A percentile compares a stretch with the other conserved stretches of the same genome.
These are phyloP conservation scores for Apotomis betuletana DNA, from an alignment of 2,888 invertebrate genomes.

Conservation along the genomic window DNA sequence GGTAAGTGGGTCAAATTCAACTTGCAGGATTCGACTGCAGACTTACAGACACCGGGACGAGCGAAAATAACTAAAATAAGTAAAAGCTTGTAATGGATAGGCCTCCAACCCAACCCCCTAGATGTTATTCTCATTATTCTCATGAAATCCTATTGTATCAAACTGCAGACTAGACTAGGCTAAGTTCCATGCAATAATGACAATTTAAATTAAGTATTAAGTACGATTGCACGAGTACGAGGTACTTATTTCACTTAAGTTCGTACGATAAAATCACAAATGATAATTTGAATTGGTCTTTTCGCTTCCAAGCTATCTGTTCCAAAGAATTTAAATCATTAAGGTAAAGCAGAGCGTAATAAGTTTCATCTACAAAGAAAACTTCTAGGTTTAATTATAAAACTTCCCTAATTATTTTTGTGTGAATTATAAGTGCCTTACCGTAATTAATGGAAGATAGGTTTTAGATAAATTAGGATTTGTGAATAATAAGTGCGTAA, in stretches of 20 bases:
- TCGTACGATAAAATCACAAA: background rate
- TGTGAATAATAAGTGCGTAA: too few relatives aligned
- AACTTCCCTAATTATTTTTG: slow-evolving; percentile 20
- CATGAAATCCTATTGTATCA: too few relatives aligned
- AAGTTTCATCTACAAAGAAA: slow-evolving; percentile 17
- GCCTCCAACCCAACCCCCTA: too few relatives aligned
- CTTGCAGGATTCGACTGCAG: too few relatives aligned
- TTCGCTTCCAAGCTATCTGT: background rate
- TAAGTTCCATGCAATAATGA: too few relatives aligned
- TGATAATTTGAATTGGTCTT: background rate
- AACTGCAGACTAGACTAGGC: too few relatives aligned
- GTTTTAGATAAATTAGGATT: background rate
- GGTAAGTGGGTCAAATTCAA: too few relatives aligned
- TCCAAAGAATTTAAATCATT: slow-evolving; percentile 5
- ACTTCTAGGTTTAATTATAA: slow-evolving; percentile 19
- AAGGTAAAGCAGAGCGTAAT: slow-evolving; percentile 19
- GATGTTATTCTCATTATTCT: too few relatives aligned
- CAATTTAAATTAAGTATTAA: too few relatives aligned
- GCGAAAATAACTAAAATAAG: too few relatives aligned
- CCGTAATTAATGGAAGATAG: background rate
- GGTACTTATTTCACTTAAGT: background rate
- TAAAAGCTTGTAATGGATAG: too few relatives aligned
- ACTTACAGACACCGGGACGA: too few relatives aligned
- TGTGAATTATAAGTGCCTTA: slow-evolving; percentile 3
- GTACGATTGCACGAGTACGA: background rate